Percentiles rank a stretch among this genome's conserved stretches.
phyloP scores from a whole-genome alignment of 2,888 invertebrate genomes.

The Hoplodrina blanda region DNA sequence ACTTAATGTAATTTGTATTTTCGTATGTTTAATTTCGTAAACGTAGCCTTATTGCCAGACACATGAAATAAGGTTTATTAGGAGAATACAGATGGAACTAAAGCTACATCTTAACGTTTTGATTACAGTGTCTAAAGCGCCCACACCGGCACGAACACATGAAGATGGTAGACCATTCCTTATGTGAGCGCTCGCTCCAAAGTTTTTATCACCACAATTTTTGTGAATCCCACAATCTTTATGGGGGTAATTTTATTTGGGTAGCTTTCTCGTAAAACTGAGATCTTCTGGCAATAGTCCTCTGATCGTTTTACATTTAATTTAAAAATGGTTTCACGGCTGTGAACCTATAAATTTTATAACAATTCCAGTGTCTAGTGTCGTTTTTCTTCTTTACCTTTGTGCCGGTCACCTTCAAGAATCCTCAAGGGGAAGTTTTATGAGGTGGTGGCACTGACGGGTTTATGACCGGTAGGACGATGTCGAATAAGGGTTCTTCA shows the following conservation, averaged over 20 bases:
- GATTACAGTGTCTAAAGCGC: conserved; percentile 12
- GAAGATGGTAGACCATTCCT: conserved; percentile 43
- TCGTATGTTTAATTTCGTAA: conserved; percentile 2
- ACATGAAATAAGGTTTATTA: not conserved
- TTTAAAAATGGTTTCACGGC: conserved; percentile 51
- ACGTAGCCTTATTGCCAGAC: not conserved
- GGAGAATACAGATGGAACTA: not conserved
- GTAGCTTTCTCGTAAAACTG: conserved; percentile 65
- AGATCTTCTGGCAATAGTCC: conserved; percentile 57
- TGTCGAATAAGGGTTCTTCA: conserved; percentile 76
- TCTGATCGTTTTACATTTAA: conserved; percentile 59
- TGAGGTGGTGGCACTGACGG: conserved; percentile 79
- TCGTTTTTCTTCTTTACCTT: conserved; percentile 71
- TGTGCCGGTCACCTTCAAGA: conserved; percentile 69
- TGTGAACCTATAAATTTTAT: conserved; percentile 57
- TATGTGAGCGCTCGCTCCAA: conserved; percentile 53
- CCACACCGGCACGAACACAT: conserved; percentile 22
- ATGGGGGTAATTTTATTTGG: conserved; percentile 68
- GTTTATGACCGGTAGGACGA: conserved; percentile 81
- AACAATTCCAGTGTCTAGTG: conserved; percentile 39
- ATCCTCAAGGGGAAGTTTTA: conserved; percentile 80
- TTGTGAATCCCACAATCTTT: conserved; percentile 67
- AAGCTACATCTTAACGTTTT: conserved; percentile 16
- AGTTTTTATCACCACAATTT: conserved; percentile 59
- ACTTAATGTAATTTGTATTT: not conserved